Conservation (phyloP, 1,140 invertebrate genomes). For the Agraylea sexmaculata region DNA sequence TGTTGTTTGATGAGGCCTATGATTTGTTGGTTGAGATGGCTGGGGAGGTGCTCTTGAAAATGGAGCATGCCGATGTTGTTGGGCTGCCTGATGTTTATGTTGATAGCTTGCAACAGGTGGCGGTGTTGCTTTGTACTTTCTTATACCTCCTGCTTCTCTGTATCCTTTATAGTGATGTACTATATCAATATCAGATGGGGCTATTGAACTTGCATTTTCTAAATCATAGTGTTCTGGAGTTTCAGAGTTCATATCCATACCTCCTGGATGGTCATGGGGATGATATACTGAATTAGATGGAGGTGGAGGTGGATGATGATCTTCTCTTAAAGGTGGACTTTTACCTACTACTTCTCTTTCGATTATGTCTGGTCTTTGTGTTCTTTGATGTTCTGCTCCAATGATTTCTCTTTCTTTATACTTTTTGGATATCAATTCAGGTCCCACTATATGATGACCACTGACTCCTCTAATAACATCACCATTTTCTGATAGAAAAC, state of each 20-base stretch:
- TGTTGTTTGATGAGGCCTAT: conserved; percentile 70
- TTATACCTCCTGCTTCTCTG: conserved; percentile 62
- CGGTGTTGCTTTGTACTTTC: conserved; percentile 75
- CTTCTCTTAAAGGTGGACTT: conserved; percentile 59
- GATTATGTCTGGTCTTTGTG: conserved; percentile 84
- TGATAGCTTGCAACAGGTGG: conserved; percentile 61
- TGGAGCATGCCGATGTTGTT: conserved; percentile 54
- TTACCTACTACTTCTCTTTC: conserved; percentile 77
- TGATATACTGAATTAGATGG: conserved; percentile 50
- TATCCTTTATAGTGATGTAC: conserved; percentile 94
- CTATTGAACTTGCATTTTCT: conserved; percentile 94
- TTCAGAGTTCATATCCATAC: conserved; percentile 62
- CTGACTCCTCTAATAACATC: conserved; percentile 55
- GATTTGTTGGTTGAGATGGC: conserved; percentile 47
- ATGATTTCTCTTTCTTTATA: conserved; percentile 75
- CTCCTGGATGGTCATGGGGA: conserved; percentile 51
- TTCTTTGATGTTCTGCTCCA: conserved; percentile 50
- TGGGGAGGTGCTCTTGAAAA: conserved; percentile 58
- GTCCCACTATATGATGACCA: conserved; percentile 56
- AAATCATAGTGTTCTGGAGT: conserved; percentile 92
- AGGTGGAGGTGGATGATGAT: conserved; percentile 62
- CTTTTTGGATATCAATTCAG: conserved; percentile 74
- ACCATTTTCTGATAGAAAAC: conserved; percentile 52
- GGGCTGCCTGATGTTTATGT: conserved; percentile 60
- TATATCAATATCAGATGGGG: conserved; percentile 93